Percentiles rank a stretch among this genome's conserved stretches.
These are phyloP conservation scores for Spinus olivaceus DNA, from an alignment of 2,797 vertebrate genomes.

Conservation along the genomic window DNA sequence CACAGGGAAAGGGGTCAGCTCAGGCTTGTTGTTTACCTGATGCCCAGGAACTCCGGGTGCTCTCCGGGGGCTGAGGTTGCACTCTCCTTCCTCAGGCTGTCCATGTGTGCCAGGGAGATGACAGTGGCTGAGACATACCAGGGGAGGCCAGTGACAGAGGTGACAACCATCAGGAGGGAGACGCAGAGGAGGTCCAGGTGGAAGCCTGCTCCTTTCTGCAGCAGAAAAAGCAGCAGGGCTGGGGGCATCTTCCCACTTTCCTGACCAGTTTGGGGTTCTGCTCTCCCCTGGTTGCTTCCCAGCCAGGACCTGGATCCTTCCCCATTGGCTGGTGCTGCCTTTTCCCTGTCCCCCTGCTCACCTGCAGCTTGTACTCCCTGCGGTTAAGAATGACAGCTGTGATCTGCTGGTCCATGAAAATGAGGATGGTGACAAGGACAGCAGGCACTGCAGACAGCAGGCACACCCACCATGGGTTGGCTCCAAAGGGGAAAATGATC, in stretches of 20 bases:
- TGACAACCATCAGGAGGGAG: conserved; percentile 73
- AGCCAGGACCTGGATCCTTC: neutral
- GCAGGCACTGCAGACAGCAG: conserved; percentile 69
- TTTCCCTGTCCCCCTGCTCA: neutral
- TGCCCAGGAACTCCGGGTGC: conserved; percentile 73
- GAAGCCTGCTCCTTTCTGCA: conserved; percentile 82
- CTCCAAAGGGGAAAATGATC: conserved; percentile 74
- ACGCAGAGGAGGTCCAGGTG: conserved; percentile 81
- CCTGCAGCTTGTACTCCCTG: conserved; percentile 76
- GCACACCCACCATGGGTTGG: conserved; percentile 80
- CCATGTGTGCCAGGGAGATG: conserved; percentile 81
- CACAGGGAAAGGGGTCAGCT: neutral
- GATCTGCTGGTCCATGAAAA: conserved; percentile 85
- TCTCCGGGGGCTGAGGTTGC: conserved; percentile 69
- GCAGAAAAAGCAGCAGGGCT: neutral
- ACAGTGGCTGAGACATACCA: conserved; percentile 81
- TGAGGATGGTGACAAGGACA: conserved; percentile 77
- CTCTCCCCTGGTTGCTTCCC: neutral
- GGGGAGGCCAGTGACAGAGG: conserved; percentile 74
- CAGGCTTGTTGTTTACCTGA: conserved; percentile 50
- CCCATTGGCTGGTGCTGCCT: fast-evolving
- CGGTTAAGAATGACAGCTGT: conserved; percentile 81
- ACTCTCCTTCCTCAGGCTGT: conserved; percentile 78
- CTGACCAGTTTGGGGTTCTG: fast-evolving
- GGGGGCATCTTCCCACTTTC: neutral